Evolutionary conservation across 2,888 invertebrate species (phyloP), one percentile per base, ranked within the genome.

Genomic region (Diplazon laetatorius): DNA sequence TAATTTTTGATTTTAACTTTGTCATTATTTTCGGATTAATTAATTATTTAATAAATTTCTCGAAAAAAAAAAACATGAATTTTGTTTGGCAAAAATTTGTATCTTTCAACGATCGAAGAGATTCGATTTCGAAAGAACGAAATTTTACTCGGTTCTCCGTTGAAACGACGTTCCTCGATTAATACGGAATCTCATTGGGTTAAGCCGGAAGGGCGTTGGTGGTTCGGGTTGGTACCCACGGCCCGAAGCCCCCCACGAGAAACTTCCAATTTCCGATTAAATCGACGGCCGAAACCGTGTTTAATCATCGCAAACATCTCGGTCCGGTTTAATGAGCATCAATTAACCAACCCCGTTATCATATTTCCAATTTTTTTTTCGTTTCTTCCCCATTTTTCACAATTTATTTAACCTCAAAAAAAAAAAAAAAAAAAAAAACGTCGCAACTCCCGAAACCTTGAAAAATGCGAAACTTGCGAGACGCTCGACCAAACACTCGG

Each of bases 121-220:
- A 10, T 10, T 18, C 8, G 42, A 4, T 55, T 20, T n/a, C n/a
- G 37, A 22, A 30, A 46, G 18, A 22, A 39, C 44, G 16, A 5
- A 2, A 46, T 18, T 50, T 46, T 66, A 71, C 62, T 78, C 55
- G 14, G 14, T 52, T 52, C 71, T 63, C 59, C 75, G 69, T 76
- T 72, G 72, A 60, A 80, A 78, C n/a, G n/a, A n/a, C n/a, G 75
- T 72, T 66, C 65, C 72, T 80, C 78, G 80, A 81, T 81, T 81
- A 81, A 80, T 80, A 75, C 76, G 65, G 80, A 71, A 78, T 65
- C 75, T 75, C 75, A 66, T 73, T 48, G 42, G 44, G 59, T 63
- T 73, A 76, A 73, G 65, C 77, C 74, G 65, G n/a, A 72, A 60
- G 71, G 79, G 70, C 46, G 80, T 71, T 66, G 42, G 52, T 16